phyloP scores from a whole-genome alignment of 2,888 invertebrate genomes.

The Oithona nana region DNA sequence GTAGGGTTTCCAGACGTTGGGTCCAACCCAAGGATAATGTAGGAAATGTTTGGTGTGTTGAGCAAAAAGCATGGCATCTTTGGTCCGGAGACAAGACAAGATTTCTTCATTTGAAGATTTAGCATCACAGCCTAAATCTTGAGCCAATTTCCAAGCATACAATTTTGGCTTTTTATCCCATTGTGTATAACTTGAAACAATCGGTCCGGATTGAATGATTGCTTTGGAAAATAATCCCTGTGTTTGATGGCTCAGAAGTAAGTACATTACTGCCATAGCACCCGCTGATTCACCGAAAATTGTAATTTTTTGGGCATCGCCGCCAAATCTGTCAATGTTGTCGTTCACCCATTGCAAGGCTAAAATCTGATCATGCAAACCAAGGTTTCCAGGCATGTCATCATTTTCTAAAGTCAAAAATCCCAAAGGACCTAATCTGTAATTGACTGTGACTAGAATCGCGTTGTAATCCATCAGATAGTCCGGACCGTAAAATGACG shows the following conservation, averaged over 20 bases:
- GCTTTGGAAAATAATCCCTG: not conserved
- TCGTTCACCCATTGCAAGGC: slow-evolving; percentile 16
- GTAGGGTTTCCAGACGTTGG: not conserved
- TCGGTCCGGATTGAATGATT: not conserved
- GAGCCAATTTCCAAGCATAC: not conserved
- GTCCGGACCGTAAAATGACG: slow-evolving; percentile 18
- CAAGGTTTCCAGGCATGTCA: slow-evolving; percentile 13
- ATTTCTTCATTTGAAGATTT: not conserved
- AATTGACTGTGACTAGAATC: slow-evolving; percentile 21
- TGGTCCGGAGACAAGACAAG: not conserved
- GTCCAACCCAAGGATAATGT: not conserved
- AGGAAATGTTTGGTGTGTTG: slow-evolving; percentile 1
- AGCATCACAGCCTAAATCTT: not conserved
- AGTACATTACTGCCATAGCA: slow-evolving; percentile 11
- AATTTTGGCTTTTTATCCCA: not conserved
- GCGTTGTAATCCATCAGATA: slow-evolving; percentile 19
- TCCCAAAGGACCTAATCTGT: slow-evolving; percentile 20
- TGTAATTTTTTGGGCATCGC: slow-evolving; percentile 14
- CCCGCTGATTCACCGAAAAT: slow-evolving; percentile 16
- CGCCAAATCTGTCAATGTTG: slow-evolving; percentile 16
- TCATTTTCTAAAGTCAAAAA: slow-evolving; percentile 15
- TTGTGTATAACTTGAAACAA: not conserved
- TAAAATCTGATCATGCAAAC: slow-evolving; percentile 13
- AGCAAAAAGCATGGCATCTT: not conserved
- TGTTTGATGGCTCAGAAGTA: slow-evolving; percentile 14